phyloP scores from a whole-genome alignment of 2,113 vertebrate genomes.

The Leucosticte australis region DNA sequence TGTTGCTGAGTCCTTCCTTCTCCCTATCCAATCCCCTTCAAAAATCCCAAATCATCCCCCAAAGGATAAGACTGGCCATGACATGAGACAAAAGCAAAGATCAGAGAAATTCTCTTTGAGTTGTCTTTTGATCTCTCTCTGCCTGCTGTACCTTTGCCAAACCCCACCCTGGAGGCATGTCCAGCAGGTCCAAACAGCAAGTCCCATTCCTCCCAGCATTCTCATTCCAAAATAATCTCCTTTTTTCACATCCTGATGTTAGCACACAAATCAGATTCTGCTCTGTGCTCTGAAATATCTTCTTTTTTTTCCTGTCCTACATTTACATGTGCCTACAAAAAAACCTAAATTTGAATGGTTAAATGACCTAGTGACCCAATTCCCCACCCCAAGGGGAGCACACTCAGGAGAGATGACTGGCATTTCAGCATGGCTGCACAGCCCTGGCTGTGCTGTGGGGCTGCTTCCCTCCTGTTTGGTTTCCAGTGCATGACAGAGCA shows the following conservation, averaged over 20 bases:
- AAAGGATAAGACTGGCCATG: not conserved
- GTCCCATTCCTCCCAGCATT: not conserved
- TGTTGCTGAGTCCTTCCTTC: not conserved
- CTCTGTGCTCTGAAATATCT: not conserved
- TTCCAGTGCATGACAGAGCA: not conserved
- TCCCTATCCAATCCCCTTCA: not conserved
- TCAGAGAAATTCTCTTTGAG: not conserved
- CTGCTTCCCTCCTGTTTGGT: not conserved
- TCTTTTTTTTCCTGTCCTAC: not conserved
- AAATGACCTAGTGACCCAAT: conserved; percentile 36
- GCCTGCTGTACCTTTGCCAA: not conserved
- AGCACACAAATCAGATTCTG: not conserved
- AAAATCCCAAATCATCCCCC: not conserved
- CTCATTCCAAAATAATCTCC: not conserved
- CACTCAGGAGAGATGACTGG: not conserved
- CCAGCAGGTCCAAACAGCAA: not conserved
- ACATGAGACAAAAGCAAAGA: not conserved
- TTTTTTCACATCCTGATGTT: not conserved
- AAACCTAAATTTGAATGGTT: not conserved
- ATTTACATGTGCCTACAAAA: not conserved
- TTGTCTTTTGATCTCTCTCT: not conserved
- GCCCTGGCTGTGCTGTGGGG: not conserved
- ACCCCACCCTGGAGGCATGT: not conserved
- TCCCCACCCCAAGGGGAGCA: not conserved
- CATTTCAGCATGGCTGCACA: not conserved